phyloP scores from a whole-genome alignment of 92 coral and sea anemone genomes.

The Parazoanthus swiftii region DNA sequence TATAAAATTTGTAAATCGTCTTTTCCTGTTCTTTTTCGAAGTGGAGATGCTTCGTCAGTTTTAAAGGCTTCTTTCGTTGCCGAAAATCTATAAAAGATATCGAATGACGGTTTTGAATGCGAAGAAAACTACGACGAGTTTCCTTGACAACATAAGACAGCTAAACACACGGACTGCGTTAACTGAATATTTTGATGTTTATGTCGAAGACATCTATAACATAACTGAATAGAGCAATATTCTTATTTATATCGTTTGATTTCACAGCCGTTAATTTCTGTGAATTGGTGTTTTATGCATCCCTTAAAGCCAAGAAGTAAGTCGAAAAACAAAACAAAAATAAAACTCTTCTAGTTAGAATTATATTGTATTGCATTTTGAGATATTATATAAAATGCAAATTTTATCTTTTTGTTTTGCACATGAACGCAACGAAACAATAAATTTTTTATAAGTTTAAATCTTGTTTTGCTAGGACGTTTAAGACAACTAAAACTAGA shows the following conservation, averaged over 20 bases:
- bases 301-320: background rate
- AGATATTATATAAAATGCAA: background rate
- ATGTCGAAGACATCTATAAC: background rate
- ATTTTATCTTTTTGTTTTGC: constrained; percentile 19
- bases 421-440: constrained; percentile 1
- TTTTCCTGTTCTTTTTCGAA: background rate
- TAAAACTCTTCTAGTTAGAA: background rate
- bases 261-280: background rate
- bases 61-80: background rate
- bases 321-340: background rate
- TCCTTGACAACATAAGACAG: constrained; percentile 14
- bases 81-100: background rate
- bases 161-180: background rate
- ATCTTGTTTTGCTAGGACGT: background rate
- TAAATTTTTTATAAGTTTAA: background rate
- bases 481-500: background rate
- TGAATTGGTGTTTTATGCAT: background rate
- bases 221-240: background rate
- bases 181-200: constrained; percentile 8
- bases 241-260: background rate
- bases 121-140: background rate
- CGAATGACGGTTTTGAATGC: background rate
- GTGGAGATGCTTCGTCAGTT: no score
- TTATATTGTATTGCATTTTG: background rate
- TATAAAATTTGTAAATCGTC: background rate